These are phyloP conservation scores for Diprion similis DNA, from an alignment of 1,140 invertebrate species.

Conservation along the genomic window DNA sequence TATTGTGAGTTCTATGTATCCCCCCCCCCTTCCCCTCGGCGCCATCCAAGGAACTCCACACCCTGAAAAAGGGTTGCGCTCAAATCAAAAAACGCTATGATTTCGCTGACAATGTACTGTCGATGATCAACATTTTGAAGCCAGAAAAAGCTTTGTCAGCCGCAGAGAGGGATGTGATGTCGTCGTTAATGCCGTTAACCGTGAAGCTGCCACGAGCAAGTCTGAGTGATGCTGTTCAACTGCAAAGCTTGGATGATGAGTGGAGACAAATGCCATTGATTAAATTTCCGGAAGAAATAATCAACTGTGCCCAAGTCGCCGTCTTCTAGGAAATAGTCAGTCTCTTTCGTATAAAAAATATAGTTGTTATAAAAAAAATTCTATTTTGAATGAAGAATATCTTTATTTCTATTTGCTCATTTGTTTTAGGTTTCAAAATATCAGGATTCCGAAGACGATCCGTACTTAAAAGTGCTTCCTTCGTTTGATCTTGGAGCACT, in stretches of 20 bases:
- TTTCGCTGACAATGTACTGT: constrained; percentile 12
- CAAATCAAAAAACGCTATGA: constrained; percentile 19
- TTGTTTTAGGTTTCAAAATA: constrained; percentile 18
- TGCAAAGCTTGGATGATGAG: constrained; percentile 28
- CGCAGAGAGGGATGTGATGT: constrained; percentile 5
- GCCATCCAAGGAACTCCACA: too few relatives aligned
- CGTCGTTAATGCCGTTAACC: neutral
- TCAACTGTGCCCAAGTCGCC: constrained; percentile 20
- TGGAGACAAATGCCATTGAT: constrained; percentile 27
- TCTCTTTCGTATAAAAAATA: too few relatives aligned
- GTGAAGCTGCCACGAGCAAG: constrained; percentile 14
- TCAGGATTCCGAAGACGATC: constrained; percentile 17
- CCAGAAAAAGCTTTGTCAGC: neutral
- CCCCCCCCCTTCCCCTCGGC: neutral
- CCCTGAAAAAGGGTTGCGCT: constrained; percentile 4
- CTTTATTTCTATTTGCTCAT: neutral
- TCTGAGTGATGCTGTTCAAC: constrained; percentile 6
- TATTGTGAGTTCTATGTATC: neutral
- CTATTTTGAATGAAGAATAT: constrained; percentile 2
- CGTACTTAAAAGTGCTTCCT: constrained; percentile 23
- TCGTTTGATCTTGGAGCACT: constrained; percentile 22
- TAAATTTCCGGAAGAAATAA: constrained; percentile 25
- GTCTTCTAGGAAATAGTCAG: constrained; percentile 25
- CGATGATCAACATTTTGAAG: constrained; percentile 10
- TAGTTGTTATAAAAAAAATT: too few relatives aligned